A percentile compares a stretch with the other conserved stretches of the same genome.
These are phyloP conservation scores for Meloidogyne exigua DNA, from an alignment of 1,140 invertebrate species.

Conservation along the genomic window DNA sequence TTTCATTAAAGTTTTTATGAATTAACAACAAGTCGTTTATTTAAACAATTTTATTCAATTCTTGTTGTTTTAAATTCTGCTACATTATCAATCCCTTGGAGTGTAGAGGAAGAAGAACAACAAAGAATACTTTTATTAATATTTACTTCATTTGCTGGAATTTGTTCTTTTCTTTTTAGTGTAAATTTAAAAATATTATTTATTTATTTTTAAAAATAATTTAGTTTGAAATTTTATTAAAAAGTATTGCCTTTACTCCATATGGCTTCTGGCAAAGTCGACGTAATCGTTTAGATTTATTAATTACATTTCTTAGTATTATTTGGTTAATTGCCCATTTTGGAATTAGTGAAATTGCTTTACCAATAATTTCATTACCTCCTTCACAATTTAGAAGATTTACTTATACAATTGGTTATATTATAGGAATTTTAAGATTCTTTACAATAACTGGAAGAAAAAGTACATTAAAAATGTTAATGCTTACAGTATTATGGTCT, in stretches of 20 bases:
- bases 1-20: slow-evolving; percentile 80
- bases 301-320: slow-evolving; percentile 91
- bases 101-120: slow-evolving; percentile 67
- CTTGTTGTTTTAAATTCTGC: slow-evolving; percentile 58
- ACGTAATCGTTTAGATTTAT: slow-evolving; percentile 92
- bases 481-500: slow-evolving; percentile 92
- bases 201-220: not conserved
- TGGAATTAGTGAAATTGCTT: slow-evolving; percentile 71
- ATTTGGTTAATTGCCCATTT: slow-evolving; percentile 82
- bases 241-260: slow-evolving; percentile 96
- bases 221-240: slow-evolving; percentile 90
- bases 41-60: slow-evolving; percentile 72
- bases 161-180: slow-evolving; percentile 71
- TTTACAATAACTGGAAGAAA: slow-evolving; percentile 87
- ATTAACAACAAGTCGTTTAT: slow-evolving; percentile 91
- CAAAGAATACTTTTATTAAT: slow-evolving; percentile 62
- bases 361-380: slow-evolving; percentile 34
- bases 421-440: slow-evolving; percentile 94
- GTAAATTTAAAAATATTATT: slow-evolving; percentile 40
- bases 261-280: slow-evolving; percentile 96
- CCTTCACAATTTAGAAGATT: slow-evolving; percentile 58
- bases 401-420: slow-evolving; percentile 88
- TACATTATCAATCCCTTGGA: slow-evolving; percentile 67
- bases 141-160: slow-evolving; percentile 81
- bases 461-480: slow-evolving; percentile 95